phyloP scores from a whole-genome alignment of 2,797 vertebrate species.

The Pampus argenteus region DNA sequence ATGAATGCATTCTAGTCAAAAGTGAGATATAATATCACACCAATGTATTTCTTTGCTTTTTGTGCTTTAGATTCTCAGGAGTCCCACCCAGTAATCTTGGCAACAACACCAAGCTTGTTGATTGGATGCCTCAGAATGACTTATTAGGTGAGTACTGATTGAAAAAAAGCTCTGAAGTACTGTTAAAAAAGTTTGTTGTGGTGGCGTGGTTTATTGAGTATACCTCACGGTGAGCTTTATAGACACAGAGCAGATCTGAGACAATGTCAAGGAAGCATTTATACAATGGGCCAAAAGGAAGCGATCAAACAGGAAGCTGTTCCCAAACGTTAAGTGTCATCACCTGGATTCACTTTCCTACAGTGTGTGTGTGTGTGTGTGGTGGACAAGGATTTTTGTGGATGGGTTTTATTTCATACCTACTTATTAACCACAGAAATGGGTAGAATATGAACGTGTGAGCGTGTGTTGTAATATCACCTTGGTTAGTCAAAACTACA shows the following conservation, averaged over 20 bases:
- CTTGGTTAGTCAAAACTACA: background rate
- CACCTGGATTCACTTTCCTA: background rate
- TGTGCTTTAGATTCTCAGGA: conserved; percentile 91
- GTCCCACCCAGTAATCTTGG: conserved; percentile 93
- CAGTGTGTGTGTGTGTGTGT: background rate
- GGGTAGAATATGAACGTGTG: background rate
- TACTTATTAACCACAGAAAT: conserved; percentile 18
- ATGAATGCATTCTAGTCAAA: background rate
- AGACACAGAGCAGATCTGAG: too few species aligned
- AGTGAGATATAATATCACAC: too few species aligned
- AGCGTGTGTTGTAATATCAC: background rate
- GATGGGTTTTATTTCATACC: background rate
- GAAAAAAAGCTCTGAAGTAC: too few species aligned
- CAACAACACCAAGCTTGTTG: conserved; percentile 97
- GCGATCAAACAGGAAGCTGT: too few species aligned
- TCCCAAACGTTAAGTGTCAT: too few species aligned
- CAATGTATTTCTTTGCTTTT: background rate
- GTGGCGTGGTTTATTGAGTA: background rate
- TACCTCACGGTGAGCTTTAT: background rate
- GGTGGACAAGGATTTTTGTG: background rate
- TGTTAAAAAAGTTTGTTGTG: background rate
- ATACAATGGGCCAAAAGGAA: too few species aligned
- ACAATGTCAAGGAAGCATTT: too few species aligned
- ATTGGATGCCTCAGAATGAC: conserved; percentile 99
- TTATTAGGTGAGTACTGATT: conserved; percentile 91